Base-by-base conservation (phyloP, 2,888 invertebrate species). In the Himalopsyche kuldschensis region DNA sequence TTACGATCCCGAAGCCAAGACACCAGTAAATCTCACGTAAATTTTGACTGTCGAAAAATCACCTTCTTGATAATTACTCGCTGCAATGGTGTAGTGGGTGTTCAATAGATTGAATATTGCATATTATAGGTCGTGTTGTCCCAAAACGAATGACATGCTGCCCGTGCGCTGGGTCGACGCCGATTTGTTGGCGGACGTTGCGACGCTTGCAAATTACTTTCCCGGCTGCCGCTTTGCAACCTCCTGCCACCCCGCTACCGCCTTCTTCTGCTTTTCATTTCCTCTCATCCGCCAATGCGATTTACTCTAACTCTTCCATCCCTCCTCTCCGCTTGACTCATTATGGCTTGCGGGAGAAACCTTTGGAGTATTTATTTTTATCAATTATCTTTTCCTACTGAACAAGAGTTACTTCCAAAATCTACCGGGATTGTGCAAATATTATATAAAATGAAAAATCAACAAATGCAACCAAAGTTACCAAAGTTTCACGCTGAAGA, bases 181-280 rank as follows among this genome's bases (percentile, higher is more conserved):
- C 79, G 81, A 82, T 75, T 78, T 77, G 80, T 81, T 78, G 82
- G 75, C 81, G 84, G 81, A 82, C 78, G 81, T 77, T 80, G 83
- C 80, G 82, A 78, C 81, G 84, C 79, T 80, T 30, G 84, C 78
- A 83, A 84, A 84, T 84, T 82, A 79, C 84, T 83, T 82, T 83
- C 79, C 84, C 83, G 80, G 80, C 75, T 41, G 41, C 15, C 30
- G 63, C 32, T 55, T 30, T n/a, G 35, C 80, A 48, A 41, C 69
- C n/a, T 20, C 32, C 76, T 76, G 41, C 41, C 30, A 31, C n/a
- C 76, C 35, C 35, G 8, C 76, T 31, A 75, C 31, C 75, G 1
- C 76, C 24, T 32, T 24, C 69, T 24, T 15, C 41, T 15, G 41
- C 41, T 41, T 41, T 27, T 69, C 69, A 69, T 69, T 69, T 69